Evolutionary conservation across 2,888 invertebrate species (phyloP).

Genomic region (Digitonthophagus gazella): DNA sequence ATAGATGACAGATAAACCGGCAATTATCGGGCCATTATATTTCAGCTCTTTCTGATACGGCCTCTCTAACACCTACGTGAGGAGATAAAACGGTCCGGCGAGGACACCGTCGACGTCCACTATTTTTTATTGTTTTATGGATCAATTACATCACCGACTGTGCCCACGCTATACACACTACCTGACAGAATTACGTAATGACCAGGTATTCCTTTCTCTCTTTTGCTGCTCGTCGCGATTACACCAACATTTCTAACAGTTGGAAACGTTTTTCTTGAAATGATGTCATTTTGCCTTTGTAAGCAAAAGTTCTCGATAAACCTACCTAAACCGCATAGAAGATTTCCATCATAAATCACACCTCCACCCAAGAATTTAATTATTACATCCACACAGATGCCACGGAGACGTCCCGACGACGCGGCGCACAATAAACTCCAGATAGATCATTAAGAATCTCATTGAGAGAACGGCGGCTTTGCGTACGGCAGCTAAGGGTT

Average conservation of each 20-base stretch:
- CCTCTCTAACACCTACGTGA: conserved; percentile 13
- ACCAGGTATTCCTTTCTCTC: conserved; percentile 22
- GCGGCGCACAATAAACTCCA: background rate
- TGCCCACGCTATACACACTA: conserved; percentile 27
- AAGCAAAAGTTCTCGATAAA: too few relatives aligned
- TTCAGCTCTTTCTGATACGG: background rate
- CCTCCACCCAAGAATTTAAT: background rate
- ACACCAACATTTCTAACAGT: too few relatives aligned
- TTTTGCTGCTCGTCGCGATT: conserved; percentile 8
- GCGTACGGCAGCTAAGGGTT: background rate
- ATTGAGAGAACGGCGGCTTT: background rate
- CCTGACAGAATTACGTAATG: conserved; percentile 27
- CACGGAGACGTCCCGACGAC: background rate
- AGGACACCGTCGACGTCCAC: conserved; percentile 19
- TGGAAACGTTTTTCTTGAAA: background rate
- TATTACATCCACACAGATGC: background rate
- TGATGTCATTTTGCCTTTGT: background rate
- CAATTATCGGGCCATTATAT: background rate
- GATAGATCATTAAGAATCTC: background rate
- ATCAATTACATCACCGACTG: conserved; percentile 28
- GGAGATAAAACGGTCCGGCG: conserved; percentile 17
- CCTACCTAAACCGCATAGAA: background rate
- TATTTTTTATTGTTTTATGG: conserved; percentile 29
- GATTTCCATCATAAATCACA: background rate
- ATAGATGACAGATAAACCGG: background rate